phyloP scores from a whole-genome alignment of 1,140 invertebrate species.

The Lasaia peninsularis region DNA sequence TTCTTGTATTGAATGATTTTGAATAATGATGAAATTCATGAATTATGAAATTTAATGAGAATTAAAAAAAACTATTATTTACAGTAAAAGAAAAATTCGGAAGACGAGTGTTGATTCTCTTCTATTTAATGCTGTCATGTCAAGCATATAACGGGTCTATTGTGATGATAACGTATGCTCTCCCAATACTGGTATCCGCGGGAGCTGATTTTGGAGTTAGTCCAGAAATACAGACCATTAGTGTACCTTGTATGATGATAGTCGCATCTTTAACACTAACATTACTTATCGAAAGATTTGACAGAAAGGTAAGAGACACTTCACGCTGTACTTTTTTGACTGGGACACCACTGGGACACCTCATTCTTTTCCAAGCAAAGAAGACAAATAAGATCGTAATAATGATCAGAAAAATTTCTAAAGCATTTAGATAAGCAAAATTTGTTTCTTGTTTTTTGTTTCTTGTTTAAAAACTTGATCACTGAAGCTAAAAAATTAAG shows the following conservation, averaged over 20 bases:
- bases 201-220: neutral
- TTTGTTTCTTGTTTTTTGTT: no score
- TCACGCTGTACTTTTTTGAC: neutral
- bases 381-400: no score
- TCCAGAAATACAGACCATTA: neutral
- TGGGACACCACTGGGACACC: no score
- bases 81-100: neutral
- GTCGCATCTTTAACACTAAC: neutral
- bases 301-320: neutral
- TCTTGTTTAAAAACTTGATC: no score
- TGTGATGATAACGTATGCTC: constrained; percentile 1
- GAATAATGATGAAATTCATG: no score
- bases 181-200: neutral
- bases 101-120: neutral
- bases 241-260: constrained; percentile 4
- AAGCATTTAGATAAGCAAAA: no score
- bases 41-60: no score
- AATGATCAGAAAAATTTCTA: no score
- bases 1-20: no score
- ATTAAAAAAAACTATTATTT: neutral
- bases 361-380: no score
- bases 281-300: neutral
- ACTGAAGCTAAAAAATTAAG: no score
- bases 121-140: neutral
- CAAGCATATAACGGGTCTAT: neutral